phyloP scores from a whole-genome alignment of 37 sponge, comb jelly and placozoan genomes.

The Chondrosia reniformis region DNA sequence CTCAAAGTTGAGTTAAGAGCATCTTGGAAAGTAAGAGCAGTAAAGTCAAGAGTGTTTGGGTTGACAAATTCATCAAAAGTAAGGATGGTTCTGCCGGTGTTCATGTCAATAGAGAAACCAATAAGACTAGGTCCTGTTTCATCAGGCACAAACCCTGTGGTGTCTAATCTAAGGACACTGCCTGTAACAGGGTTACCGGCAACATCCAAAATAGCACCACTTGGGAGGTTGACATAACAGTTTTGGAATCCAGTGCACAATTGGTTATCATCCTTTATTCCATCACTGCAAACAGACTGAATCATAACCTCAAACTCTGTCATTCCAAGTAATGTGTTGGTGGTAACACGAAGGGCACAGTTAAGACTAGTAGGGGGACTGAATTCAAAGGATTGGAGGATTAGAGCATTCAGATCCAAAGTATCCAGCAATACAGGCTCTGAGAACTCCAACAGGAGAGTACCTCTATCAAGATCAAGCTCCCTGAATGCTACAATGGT shows the following conservation, averaged over 20 bases:
- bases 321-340: neutral
- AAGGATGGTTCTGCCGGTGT: constrained; percentile 54
- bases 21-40: constrained; percentile 61
- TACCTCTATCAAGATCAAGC: constrained; percentile 59
- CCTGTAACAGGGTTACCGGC: constrained; percentile 33
- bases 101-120: constrained; percentile 59
- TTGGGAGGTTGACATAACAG: constrained; percentile 55
- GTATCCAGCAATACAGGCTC: constrained; percentile 62
- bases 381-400: constrained; percentile 28
- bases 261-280: constrained; percentile 33
- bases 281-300: constrained; percentile 8
- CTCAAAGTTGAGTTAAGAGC: constrained; percentile 17
- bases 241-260: constrained; percentile 52
- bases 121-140: constrained; percentile 55
- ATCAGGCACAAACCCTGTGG: constrained; percentile 39
- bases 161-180: constrained; percentile 14
- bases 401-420: constrained; percentile 23
- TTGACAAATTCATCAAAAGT: constrained; percentile 76
- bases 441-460: constrained; percentile 65
- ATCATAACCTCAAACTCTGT: neutral
- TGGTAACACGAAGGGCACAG: neutral
- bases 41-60: constrained; percentile 31
- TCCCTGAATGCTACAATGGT: constrained; percentile 30
- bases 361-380: neutral
- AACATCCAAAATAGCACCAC: constrained; percentile 49